Evolutionary conservation across 2,888 invertebrate species (phyloP), one percentile per base, ranked within the genome.

Genomic region (Lepeophtheirus nordmannii): DNA sequence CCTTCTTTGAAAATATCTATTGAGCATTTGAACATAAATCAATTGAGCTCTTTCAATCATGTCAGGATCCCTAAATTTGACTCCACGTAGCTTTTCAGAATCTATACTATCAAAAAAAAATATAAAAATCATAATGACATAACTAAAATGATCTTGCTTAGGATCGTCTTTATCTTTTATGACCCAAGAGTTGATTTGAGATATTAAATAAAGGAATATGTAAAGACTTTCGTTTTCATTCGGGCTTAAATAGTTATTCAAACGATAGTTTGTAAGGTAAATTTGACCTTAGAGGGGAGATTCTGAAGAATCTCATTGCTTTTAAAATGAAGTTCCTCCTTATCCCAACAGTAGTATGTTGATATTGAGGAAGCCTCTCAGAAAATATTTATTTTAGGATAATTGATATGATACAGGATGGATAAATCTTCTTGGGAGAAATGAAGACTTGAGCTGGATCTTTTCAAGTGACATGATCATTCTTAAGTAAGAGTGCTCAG

Each of bases 51-150:
- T 68, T 0, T 72, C 71, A 14, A 46, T 17, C 17, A 17, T 17
- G 1, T 14, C 53, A 3, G 53, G 53, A 8, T 46, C 53, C 5
- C 8, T 17, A 14, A 46, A 46, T 1, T 76, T 30, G 7, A 30
- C 73, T 11, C 70, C 57, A n/a, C 70, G 70, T 46, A 70, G 71
- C 65, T 72, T 71, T 30, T 68, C 69, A 38, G 76, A 69, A 63
- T 71, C 72, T 17, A 72, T 30, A 2, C 30, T 72, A 68, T 75
- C 75, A 0, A 75, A 72, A 7, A 73, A 73, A 67, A 75, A 73
- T 8, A 76, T 72, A 53, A 74, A 73, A 22, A 75, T 74, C 57
- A 75, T 71, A 40, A 74, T 71, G 14, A 56, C 9, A 12, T 23
- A 22, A n/a, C n/a, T 22, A 30, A 63, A 46, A 3, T 30, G 7